Evolutionary conservation across 2,888 invertebrate species (phyloP).

Genomic region (Drosophila diplacantha): DNA sequence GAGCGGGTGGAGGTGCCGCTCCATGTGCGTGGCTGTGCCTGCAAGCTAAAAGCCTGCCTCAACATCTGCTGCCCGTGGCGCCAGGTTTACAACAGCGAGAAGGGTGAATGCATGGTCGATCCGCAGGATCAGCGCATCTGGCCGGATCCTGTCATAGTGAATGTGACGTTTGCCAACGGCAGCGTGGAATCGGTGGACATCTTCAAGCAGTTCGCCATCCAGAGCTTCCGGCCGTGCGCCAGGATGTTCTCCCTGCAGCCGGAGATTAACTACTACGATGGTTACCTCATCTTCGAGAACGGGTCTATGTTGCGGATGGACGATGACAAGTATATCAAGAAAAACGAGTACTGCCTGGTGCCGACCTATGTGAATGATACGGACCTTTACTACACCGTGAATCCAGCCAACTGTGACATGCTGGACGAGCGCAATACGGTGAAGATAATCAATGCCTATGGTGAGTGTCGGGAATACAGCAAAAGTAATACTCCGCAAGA

Average conservation of each 20-base stretch:
- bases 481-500: neutral
- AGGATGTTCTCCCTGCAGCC: constrained; percentile 61
- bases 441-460: constrained; percentile 71
- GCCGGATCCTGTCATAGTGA: constrained; percentile 60
- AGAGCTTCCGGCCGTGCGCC: constrained; percentile 60
- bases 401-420: constrained; percentile 73
- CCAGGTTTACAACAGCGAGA: constrained; percentile 37
- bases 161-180: constrained; percentile 62
- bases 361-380: constrained; percentile 57
- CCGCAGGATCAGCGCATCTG: constrained; percentile 44
- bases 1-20: constrained; percentile 59
- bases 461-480: constrained; percentile 49
- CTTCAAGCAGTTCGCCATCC: constrained; percentile 59
- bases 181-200: constrained; percentile 50
- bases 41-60: constrained; percentile 74
- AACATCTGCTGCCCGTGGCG: constrained; percentile 75
- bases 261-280: constrained; percentile 54
- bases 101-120: constrained; percentile 40
- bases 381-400: constrained; percentile 59
- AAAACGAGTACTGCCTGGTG: constrained; percentile 71
- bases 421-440: constrained; percentile 55
- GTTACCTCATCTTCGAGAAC: constrained; percentile 67
- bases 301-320: constrained; percentile 69
- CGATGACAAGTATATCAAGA: constrained; percentile 56
- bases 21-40: constrained; percentile 76